These are phyloP conservation scores for Paracyprichromis sp. DNA, from an alignment of 2,113 vertebrate species.

Conservation along the genomic window DNA sequence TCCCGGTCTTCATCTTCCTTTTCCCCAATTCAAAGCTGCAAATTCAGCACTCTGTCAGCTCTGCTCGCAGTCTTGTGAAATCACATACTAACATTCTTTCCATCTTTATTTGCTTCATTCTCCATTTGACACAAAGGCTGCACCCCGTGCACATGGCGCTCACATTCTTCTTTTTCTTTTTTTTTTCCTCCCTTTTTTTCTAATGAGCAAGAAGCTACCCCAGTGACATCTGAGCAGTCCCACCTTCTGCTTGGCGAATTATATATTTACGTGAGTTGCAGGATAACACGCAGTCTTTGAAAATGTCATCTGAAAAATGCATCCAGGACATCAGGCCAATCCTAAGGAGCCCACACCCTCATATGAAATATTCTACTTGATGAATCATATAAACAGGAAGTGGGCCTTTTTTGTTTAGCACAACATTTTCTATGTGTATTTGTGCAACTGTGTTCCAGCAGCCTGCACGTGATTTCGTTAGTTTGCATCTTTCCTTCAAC, in stretches of 20 bases:
- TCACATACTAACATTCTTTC: constrained; percentile 16
- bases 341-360: neutral
- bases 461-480: neutral
- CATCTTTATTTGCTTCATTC: neutral
- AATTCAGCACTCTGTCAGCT: constrained; percentile 59
- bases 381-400: constrained; percentile 42
- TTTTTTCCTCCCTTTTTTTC: neutral
- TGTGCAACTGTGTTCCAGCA: neutral
- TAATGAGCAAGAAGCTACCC: neutral
- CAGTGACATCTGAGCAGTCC: constrained; percentile 5
- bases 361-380: constrained; percentile 27
- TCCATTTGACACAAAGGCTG: neutral
- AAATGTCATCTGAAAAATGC: constrained; percentile 48
- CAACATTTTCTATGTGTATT: neutral
- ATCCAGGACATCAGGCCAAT: constrained; percentile 21
- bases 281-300: constrained; percentile 43
- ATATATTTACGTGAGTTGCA: constrained; percentile 42
- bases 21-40: constrained; percentile 40
- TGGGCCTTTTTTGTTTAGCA: constrained; percentile 5
- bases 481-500: neutral
- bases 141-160: neutral
- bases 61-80: constrained; percentile 10
- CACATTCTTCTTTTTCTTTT: neutral
- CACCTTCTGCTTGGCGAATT: constrained; percentile 44
- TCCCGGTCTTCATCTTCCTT: constrained; percentile 23